Percentiles rank a stretch among this genome's conserved stretches.
Conservation (phyloP, 2,797 vertebrate genomes). For the Danio tinwini region DNA sequence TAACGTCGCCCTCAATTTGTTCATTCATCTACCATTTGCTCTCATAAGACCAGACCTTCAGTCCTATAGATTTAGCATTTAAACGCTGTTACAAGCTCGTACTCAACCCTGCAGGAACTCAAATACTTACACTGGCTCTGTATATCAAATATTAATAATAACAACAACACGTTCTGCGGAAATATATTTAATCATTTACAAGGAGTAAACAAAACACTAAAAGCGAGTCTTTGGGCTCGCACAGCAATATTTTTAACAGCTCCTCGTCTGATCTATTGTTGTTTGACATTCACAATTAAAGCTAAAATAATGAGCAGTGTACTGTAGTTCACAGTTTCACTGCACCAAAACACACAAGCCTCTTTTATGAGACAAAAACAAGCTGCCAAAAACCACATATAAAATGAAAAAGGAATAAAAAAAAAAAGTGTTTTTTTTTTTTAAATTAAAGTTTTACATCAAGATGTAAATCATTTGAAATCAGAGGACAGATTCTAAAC, state of each 20-base stretch:
- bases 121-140: neutral
- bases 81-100: neutral
- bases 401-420: neutral
- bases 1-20: neutral
- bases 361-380: conserved; percentile 1
- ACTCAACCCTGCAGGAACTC: neutral
- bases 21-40: neutral
- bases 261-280: neutral
- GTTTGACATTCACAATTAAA: conserved; percentile 19
- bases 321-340: neutral
- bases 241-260: neutral
- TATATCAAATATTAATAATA: neutral
- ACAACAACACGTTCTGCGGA: neutral
- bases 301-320: conserved; percentile 12
- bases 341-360: neutral
- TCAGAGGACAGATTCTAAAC: neutral
- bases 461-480: neutral
- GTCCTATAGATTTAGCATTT: neutral
- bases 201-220: conserved; percentile 7
- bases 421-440: conserved; percentile 8
- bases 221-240: neutral
- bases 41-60: conserved; percentile 1
- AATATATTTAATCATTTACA: neutral
- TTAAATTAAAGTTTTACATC: neutral
- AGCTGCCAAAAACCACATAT: neutral